Evolutionary conservation across 64 coral and sea anemone species (phyloP).

Genomic region (Dendrophyllia cribrosa): DNA sequence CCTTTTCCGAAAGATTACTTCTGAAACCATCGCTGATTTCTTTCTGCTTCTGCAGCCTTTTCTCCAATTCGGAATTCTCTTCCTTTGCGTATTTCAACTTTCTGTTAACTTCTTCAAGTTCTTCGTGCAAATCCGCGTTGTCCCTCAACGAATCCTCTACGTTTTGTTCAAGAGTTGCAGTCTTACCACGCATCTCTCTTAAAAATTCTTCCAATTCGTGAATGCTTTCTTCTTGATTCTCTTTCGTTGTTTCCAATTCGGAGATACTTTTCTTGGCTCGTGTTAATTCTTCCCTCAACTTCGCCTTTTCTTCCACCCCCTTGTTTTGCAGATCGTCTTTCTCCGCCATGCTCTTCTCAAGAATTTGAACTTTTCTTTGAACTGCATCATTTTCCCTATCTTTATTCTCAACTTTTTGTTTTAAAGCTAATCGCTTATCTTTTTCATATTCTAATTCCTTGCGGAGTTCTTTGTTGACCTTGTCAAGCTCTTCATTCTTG

Average conservation of each 20-base stretch:
- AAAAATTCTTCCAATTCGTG: constrained; percentile 84
- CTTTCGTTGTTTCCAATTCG: constrained; percentile 74
- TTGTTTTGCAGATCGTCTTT: constrained; percentile 65
- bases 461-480: constrained; percentile 65
- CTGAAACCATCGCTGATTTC: constrained; percentile 79
- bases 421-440: constrained; percentile 64
- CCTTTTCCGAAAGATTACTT: constrained; percentile 63
- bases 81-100: constrained; percentile 63
- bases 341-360: constrained; percentile 73
- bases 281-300: constrained; percentile 74
- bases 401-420: constrained; percentile 75
- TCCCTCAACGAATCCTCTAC: constrained; percentile 63
- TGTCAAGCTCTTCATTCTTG: constrained; percentile 67
- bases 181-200: constrained; percentile 56
- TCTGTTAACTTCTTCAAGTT: constrained; percentile 76
- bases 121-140: constrained; percentile 51
- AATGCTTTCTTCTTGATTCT: constrained; percentile 78
- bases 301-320: constrained; percentile 77
- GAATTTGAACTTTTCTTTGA: constrained; percentile 64
- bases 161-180: constrained; percentile 51
- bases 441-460: constrained; percentile 77
- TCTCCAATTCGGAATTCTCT: constrained; percentile 79
- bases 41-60: constrained; percentile 81
- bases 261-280: constrained; percentile 71
- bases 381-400: constrained; percentile 75